These are phyloP conservation scores for Aldabrachelys gigantea DNA, from an alignment of 2,113 vertebrate genomes.

Conservation along the genomic window DNA sequence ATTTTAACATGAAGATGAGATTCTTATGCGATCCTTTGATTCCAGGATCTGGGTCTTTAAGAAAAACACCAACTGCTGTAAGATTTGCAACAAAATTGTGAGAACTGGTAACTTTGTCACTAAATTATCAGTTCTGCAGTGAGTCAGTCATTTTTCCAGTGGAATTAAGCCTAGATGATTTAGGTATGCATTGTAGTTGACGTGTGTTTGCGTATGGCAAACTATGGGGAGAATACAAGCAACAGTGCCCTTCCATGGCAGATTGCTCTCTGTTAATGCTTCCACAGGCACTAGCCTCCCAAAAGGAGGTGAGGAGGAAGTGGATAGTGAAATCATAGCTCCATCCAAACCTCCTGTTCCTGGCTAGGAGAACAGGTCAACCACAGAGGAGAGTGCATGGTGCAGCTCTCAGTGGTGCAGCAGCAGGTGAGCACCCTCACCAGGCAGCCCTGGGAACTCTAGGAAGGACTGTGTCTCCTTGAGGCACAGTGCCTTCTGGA, in stretches of 20 bases:
- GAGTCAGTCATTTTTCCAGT: neutral
- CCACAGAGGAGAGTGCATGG: neutral
- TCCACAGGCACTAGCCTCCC: rapidly evolving
- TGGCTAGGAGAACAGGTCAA: neutral
- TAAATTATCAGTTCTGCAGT: neutral
- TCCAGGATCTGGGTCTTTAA: neutral
- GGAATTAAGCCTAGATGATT: neutral
- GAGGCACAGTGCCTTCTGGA: neutral
- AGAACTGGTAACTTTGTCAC: neutral
- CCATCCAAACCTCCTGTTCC: neutral
- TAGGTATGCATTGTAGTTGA: neutral
- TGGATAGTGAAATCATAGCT: neutral
- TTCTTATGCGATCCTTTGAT: neutral
- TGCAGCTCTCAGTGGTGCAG: neutral
- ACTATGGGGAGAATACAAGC: neutral
- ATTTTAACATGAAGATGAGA: neutral
- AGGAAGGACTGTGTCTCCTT: neutral
- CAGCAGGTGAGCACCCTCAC: neutral
- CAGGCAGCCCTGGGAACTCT: neutral
- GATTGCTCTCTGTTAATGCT: rapidly evolving
- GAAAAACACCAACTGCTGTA: neutral
- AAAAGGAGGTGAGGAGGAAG: rapidly evolving
- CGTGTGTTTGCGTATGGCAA: neutral
- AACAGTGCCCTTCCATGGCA: neutral
- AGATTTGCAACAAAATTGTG: neutral